Base-by-base conservation (phyloP, 1,140 invertebrate species). In the Drosophila suzukii region DNA sequence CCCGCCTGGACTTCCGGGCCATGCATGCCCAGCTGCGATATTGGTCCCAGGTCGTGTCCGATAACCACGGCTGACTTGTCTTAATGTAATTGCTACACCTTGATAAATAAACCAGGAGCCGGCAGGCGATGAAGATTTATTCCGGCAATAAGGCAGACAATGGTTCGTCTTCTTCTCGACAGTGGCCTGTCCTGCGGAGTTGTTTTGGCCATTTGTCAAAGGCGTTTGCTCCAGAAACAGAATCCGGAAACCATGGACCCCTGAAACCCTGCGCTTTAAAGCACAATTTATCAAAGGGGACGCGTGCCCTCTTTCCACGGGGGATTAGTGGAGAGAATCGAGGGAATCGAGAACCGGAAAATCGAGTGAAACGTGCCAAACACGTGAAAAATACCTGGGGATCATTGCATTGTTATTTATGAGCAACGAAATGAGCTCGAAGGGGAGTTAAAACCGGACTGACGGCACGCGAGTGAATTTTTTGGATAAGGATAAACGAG, bases 371-470 rank as follows among this genome's bases (percentile, higher is more conserved):
- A 75, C 97, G 96, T 93, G 97, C 97, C 11, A 94, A 93, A 65
- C 96, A 97, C 86, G 96, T 98, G 6, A 97, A 97, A 93, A 95
- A 96, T 38, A 98, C 98, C 11, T 98, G 97, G 97, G 97, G 96
- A 91, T 79, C 86, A 67, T 65, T 76, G 78, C 75, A 75, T 82
- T 72, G 77, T 89, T 89, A 89, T 89, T 89, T 89, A 90, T 89
- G 84, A 84, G 77, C 84, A 89, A 77, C 84, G 79, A 88, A 88
- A 88, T 88, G 81, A 84, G 76, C 76, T 75, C 65, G 59, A 66
- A 83, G 67, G 68, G 65, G 66, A 68, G 63, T 36, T 30, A 71
- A 49, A 72, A 41, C 65, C 53, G 68, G 44, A 58, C 66, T 71
- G 49, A 65, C 73, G 73, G 72, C 73, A 75, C 70, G 70, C 70